Evolutionary conservation across 1,140 invertebrate species (phyloP), one percentile per base, ranked within the genome.

Genomic region (Drosophila virilis): DNA sequence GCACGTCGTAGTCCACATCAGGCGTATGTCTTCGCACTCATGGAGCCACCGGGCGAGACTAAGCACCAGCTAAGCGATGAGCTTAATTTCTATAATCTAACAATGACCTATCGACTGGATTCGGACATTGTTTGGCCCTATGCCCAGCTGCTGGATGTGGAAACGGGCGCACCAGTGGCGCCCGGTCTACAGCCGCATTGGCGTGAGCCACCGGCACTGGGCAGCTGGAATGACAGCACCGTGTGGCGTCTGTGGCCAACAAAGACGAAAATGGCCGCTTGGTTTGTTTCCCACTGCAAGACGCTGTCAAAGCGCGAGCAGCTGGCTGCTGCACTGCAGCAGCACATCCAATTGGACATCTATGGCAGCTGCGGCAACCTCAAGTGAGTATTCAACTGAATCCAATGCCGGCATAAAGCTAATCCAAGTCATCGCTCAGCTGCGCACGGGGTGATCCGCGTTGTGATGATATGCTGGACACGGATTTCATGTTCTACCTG

Each of bases 51-150:
- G 9, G 79, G 80, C 0, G 90, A 92, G 73, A 91, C 86, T 1
- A 90, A 89, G 38, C 81, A 89, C 33, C 70, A 74, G 1, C 50
- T 91, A 22, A 58, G 55, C 28, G 76, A 82, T 40, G 80, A 92
- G 33, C 60, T 58, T 9, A 38, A 72, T 4, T 91, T 92, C 48
- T 93, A 94, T 48, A 95, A 95, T 79, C 93, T 94, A 86, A 95
- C 94, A 5, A 94, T 93, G 75, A 93, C 93, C 12, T 95, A 95
- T 86, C 91, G 95, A 13, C 80, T 93, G 22, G 95, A 95, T 80
- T 95, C 94, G 17, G 95, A 95, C 74, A 93, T 96, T 28, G 92
- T 94, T 0, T 92, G 94, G 55, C 94, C 94, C n/a, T 96, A 96
- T 74, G 94, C 93, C 15, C 92, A 92, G 62, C 3, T 94, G 35